Evolutionary conservation across 1,140 invertebrate species (phyloP), one percentile per base, ranked within the genome.

Genomic region (Monochamus saltuarius): DNA sequence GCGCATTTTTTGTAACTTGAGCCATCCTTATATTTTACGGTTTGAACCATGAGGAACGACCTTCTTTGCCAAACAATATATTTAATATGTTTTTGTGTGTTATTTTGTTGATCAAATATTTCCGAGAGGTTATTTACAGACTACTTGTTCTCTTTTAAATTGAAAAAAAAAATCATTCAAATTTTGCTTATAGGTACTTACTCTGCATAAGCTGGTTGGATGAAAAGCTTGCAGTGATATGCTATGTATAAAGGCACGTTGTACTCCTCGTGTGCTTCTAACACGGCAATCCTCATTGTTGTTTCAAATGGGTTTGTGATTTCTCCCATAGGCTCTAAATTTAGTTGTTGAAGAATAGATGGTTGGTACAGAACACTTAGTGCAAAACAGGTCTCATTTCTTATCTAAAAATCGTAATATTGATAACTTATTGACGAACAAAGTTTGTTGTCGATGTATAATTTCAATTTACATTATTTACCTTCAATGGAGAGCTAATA

Each of bases 181-280:
- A n/a, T n/a, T n/a, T n/a, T n/a, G n/a, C 11, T 49, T 17, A 14
- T 11, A 1, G 40, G 56, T 66, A 81, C 82, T 83, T 80, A 87
- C 87, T 85, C 83, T n/a, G 84, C 79, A 68, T 89, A 85, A 17
- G 86, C 83, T n/a, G 90, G 90, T 65, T 87, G 80, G 34, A 92
- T 72, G 71, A 85, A 87, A 17, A 94, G 77, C 59, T 86, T 85
- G 71, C 88, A 91, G 71, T 92, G 88, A 73, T 91, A 92, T 4
- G 90, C 89, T 17, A 92, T 84, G 66, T 87, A 85, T 16, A 93
- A 76, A 11, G 91, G 91, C 40, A 93, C 82, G 66, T 87, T 85
- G 70, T 86, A 92, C 1, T 82, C 82, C 61, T 90, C 85, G 62
- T 88, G 85, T 1, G 89, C 85, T 65, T 89, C 87, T 9, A 94